phyloP scores from a whole-genome alignment of 1,140 invertebrate genomes.

The Bombus difficillimus region DNA sequence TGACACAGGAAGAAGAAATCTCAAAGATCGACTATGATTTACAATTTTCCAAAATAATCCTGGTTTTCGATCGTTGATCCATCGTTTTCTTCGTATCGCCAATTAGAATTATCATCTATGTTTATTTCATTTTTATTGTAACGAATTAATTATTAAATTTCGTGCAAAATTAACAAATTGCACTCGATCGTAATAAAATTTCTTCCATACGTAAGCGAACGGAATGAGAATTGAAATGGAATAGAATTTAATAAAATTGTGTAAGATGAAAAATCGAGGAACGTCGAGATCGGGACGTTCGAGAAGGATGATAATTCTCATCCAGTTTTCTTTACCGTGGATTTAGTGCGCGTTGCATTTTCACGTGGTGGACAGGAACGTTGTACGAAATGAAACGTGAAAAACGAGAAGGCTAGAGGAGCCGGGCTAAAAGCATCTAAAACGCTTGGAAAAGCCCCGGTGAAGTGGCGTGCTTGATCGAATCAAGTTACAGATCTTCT shows the following conservation, averaged over 20 bases:
- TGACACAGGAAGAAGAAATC: too few species aligned
- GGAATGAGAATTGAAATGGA: not conserved
- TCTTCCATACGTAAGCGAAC: not conserved
- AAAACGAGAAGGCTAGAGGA: constrained; percentile 2
- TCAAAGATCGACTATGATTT: too few species aligned
- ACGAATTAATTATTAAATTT: too few species aligned
- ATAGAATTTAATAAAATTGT: not conserved
- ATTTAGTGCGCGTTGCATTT: not conserved
- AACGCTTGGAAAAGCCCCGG: constrained; percentile 44
- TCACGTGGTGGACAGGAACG: not conserved
- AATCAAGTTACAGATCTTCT: constrained; percentile 61
- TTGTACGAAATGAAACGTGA: constrained; percentile 26
- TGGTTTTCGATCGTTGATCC: too few species aligned
- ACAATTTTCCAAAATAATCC: too few species aligned
- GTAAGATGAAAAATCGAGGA: not conserved
- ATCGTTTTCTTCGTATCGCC: too few species aligned
- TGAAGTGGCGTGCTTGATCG: constrained; percentile 51
- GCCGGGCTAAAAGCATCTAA: constrained; percentile 62
- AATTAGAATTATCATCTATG: too few species aligned
- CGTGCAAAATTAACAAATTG: too few species aligned
- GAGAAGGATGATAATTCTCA: not conserved
- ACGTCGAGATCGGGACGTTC: too few species aligned
- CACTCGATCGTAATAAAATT: too few species aligned
- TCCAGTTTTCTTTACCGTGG: not conserved
- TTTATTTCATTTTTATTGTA: too few species aligned